Percentiles rank a stretch among this genome's conserved stretches.
Conservation (phyloP, 2,888 invertebrate genomes). For the Napeogenes sylphis region DNA sequence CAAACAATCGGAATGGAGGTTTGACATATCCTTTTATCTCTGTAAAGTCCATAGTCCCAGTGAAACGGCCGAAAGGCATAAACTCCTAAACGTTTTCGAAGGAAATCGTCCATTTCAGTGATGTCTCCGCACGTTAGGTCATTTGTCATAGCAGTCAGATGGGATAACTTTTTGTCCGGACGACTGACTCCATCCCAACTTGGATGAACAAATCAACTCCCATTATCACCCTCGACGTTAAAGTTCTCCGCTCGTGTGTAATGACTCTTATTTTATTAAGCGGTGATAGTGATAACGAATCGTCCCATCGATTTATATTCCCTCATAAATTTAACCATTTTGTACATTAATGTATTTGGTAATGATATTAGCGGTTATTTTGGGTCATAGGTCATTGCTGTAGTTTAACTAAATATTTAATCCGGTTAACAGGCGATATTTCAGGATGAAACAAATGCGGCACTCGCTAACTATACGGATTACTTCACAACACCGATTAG, state of each 20-base stretch:
- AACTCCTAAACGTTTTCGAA: slow-evolving; percentile 55
- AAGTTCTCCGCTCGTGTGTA: slow-evolving; percentile 29
- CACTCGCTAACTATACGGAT: slow-evolving; percentile 60
- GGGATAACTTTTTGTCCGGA: slow-evolving; percentile 71
- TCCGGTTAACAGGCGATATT: slow-evolving; percentile 61
- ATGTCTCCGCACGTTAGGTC: slow-evolving; percentile 53
- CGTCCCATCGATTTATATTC: slow-evolving; percentile 16
- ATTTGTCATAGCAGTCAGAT: slow-evolving; percentile 72
- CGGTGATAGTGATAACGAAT: slow-evolving; percentile 18
- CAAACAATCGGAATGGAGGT: not conserved
- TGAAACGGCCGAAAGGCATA: slow-evolving; percentile 40
- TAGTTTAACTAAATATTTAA: slow-evolving; percentile 53
- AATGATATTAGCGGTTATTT: slow-evolving; percentile 27
- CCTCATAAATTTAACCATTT: slow-evolving; percentile 13
- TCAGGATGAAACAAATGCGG: slow-evolving; percentile 69
- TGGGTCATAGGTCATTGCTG: slow-evolving; percentile 11
- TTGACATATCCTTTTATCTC: slow-evolving; percentile 12
- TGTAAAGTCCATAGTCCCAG: slow-evolving; percentile 32
- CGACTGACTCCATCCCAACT: slow-evolving; percentile 66
- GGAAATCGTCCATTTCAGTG: slow-evolving; percentile 65
- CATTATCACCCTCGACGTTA: slow-evolving; percentile 50
- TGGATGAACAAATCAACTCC: slow-evolving; percentile 62
- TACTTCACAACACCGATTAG: too few species aligned
- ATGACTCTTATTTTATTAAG: slow-evolving; percentile 16
- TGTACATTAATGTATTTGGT: slow-evolving; percentile 17